phyloP scores from a whole-genome alignment of 1,140 invertebrate species.

The Doryteuthis pealeii region DNA sequence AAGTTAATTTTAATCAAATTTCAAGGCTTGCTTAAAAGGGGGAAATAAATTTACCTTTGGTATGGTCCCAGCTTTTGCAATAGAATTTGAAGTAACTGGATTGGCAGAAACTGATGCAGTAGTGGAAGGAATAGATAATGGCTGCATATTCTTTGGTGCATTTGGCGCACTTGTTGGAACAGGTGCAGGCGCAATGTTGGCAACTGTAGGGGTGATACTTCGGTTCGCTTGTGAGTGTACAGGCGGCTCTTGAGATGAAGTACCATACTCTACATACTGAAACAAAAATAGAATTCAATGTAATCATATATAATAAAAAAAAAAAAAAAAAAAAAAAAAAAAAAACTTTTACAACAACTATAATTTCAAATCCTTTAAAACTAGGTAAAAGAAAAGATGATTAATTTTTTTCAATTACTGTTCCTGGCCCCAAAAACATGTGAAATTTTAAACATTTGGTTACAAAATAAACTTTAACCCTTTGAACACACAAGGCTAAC shows the following conservation, averaged over 20 bases:
- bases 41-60: constrained; percentile 20
- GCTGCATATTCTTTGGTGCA: constrained; percentile 15
- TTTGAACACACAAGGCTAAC: too few relatives aligned
- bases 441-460: too few relatives aligned
- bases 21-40: too few relatives aligned
- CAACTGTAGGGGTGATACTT: constrained; percentile 21
- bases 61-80: constrained; percentile 8
- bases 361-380: too few relatives aligned
- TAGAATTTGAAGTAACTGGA: constrained; percentile 17
- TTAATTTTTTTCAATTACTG: too few relatives aligned
- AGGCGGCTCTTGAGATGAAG: constrained; percentile 84
- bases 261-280: constrained; percentile 85
- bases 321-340: neutral
- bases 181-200: constrained; percentile 29
- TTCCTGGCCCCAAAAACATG: too few relatives aligned
- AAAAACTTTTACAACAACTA: too few relatives aligned
- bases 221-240: neutral
- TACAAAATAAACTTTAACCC: too few relatives aligned
- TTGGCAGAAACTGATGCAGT: constrained; percentile 62
- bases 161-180: constrained; percentile 28
- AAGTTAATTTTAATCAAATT: too few relatives aligned
- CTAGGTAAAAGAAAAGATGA: too few relatives aligned
- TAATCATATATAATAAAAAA: neutral
- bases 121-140: constrained; percentile 16
- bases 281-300: constrained; percentile 26